These are phyloP conservation scores for Anodontia alba DNA, from an alignment of 2,888 invertebrate genomes.

Conservation along the genomic window DNA sequence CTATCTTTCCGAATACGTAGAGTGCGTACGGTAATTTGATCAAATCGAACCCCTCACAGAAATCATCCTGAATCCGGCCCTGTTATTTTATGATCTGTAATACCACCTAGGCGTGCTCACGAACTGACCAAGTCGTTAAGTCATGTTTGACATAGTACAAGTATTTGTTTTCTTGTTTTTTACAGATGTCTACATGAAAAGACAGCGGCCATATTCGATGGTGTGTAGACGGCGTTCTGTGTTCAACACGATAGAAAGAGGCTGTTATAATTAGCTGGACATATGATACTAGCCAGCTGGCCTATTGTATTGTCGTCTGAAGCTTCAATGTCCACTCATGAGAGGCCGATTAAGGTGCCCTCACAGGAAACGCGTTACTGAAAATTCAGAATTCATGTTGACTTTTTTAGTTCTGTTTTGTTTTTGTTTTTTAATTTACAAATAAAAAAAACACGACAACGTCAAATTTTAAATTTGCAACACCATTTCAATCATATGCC, in stretches of 20 bases:
- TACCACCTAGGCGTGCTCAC: not conserved
- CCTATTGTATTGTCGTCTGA: not conserved
- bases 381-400: no score
- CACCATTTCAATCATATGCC: no score
- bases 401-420: no score
- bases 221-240: not conserved
- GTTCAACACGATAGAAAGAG: not conserved
- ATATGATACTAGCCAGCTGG: not conserved
- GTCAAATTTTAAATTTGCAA: no score
- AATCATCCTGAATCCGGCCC: no score
- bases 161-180: not conserved
- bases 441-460: no score
- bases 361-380: no score
- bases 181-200: not conserved
- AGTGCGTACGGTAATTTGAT: no score
- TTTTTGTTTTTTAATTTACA: no score
- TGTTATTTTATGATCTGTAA: not conserved
- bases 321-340: not conserved
- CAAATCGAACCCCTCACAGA: no score
- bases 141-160: constrained; percentile 6
- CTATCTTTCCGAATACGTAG: no score
- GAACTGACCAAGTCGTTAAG: constrained; percentile 3
- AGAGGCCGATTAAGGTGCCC: not conserved
- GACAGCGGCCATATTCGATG: not conserved
- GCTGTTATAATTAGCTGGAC: not conserved